These are phyloP conservation scores for Zele albiditarsus DNA, from an alignment of 2,888 invertebrate genomes.

Conservation along the genomic window DNA sequence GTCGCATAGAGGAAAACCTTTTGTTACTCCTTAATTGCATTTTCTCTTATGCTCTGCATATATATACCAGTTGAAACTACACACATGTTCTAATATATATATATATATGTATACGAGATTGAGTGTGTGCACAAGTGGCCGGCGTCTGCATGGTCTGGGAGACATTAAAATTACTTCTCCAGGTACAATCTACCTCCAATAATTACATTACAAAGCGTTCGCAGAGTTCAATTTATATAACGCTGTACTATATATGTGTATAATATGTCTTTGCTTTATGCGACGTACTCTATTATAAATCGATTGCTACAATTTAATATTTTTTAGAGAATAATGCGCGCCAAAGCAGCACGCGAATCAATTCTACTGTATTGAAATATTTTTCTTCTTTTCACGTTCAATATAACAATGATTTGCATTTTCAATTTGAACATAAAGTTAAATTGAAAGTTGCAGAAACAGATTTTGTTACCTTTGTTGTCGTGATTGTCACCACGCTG, in stretches of 20 bases:
- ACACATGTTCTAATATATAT: not conserved
- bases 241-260: conserved; percentile 24
- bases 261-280: conserved; percentile 15
- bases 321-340: not conserved
- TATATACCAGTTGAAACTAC: not conserved
- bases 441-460: not conserved
- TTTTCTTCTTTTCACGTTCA: not conserved
- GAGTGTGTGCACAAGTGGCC: not conserved
- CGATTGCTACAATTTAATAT: conserved; percentile 35
- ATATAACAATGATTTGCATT: not conserved
- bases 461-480: not conserved
- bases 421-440: not conserved
- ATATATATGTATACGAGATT: not conserved
- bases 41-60: conserved; percentile 36
- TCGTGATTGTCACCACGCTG: too few species aligned
- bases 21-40: conserved; percentile 54
- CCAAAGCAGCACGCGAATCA: not conserved
- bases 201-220: conserved; percentile 43
- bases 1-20: conserved; percentile 8
- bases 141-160: conserved; percentile 18
- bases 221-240: not conserved
- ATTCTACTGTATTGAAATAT: not conserved
- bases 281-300: conserved; percentile 42
- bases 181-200: conserved; percentile 41
- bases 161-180: conserved; percentile 49